Conservation (phyloP, 2,113 vertebrate species). For the Gulo gulo region DNA sequence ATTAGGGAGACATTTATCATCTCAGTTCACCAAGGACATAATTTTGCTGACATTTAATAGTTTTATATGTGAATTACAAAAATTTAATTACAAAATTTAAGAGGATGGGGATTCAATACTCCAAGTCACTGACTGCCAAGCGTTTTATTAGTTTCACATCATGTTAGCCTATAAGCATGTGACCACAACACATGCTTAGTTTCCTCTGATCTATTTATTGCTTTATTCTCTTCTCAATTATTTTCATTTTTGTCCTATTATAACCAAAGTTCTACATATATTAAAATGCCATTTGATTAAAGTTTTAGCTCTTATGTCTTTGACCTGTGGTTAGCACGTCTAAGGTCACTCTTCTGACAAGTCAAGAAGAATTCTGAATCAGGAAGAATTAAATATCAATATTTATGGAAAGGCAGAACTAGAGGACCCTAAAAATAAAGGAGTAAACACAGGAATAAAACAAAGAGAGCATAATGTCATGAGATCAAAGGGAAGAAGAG, state of each 20-base stretch:
- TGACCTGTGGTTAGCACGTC: background rate
- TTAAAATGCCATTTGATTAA: background rate
- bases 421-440: background rate
- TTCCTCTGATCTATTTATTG: background rate
- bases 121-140: too few species aligned
- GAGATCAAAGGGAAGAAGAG: background rate
- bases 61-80: background rate
- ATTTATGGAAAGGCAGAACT: background rate
- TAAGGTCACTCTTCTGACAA: background rate
- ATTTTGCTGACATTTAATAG: background rate
- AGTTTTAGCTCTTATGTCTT: background rate
- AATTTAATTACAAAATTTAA: background rate
- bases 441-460: background rate
- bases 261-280: background rate
- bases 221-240: background rate
- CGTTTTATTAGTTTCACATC: background rate
- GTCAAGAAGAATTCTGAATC: background rate
- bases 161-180: background rate
- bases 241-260: background rate
- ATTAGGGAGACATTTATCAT: background rate
- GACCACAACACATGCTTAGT: background rate
- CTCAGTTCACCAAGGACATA: background rate
- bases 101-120: background rate
- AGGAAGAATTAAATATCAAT: background rate
- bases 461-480: background rate